A percentile compares a stretch with the other conserved stretches of the same genome.
These are phyloP conservation scores for Anas capensis DNA, from an alignment of 2,797 vertebrate species.

Conservation along the genomic window DNA sequence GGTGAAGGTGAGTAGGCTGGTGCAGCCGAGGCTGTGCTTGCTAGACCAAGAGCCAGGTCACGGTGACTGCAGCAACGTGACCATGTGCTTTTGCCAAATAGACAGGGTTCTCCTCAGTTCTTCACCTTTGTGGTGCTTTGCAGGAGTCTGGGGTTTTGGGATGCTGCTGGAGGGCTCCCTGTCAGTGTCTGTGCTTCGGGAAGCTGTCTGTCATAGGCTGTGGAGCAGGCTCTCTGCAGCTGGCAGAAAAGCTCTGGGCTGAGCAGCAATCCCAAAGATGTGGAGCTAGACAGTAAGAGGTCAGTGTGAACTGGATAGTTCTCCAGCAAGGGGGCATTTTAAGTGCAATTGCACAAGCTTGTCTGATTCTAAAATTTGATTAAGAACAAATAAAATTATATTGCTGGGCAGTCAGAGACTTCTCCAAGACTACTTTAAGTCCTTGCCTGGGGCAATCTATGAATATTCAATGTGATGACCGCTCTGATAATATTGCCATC, in stretches of 20 bases:
- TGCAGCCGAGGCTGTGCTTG: not conserved
- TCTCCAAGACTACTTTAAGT: conserved; percentile 19
- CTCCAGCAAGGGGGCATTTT: not conserved
- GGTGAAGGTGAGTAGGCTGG: accelerated
- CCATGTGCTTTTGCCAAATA: not conserved
- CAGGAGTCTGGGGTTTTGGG: not conserved
- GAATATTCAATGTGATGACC: conserved; percentile 40
- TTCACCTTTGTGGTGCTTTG: not conserved
- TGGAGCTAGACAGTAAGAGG: not conserved
- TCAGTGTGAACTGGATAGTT: not conserved
- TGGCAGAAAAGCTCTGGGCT: not conserved
- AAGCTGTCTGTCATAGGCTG: not conserved
- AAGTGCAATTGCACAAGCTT: not conserved
- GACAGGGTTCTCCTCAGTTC: accelerated
- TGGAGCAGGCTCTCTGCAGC: not conserved
- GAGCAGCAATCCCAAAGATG: not conserved
- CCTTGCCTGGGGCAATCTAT: conserved; percentile 18
- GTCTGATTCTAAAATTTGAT: conserved; percentile 31
- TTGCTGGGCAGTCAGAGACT: conserved; percentile 16
- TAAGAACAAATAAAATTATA: conserved; percentile 56
- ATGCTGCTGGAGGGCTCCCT: not conserved
- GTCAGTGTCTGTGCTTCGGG: not conserved
- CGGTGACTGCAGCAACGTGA: accelerated
- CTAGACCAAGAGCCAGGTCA: not conserved
- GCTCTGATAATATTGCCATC: conserved; percentile 11